A percentile compares a stretch with the other conserved stretches of the same genome.
Evolutionary conservation across 2,888 invertebrate genomes (phyloP).

Genomic region (Andrena praecox): DNA sequence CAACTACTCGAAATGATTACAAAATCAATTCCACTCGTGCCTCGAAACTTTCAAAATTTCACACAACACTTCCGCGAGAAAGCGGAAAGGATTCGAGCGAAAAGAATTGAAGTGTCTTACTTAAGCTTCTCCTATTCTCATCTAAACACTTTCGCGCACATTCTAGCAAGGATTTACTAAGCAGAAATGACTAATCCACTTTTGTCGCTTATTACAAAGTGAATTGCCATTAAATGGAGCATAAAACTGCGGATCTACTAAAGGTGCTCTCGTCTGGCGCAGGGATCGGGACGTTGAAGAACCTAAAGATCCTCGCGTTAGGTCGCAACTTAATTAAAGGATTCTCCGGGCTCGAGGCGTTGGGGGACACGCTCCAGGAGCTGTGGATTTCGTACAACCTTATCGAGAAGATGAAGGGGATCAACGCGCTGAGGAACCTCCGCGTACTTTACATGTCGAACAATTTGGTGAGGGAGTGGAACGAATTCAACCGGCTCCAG

Average conservation of each 20-base stretch:
- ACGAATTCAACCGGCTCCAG: constrained; percentile 92
- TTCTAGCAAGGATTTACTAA: too few species aligned
- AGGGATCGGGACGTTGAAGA: constrained; percentile 93
- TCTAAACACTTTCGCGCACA: too few species aligned
- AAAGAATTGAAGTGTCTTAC: too few species aligned
- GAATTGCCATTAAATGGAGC: too few species aligned
- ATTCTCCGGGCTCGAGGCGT: constrained; percentile 94
- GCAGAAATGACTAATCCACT: too few species aligned
- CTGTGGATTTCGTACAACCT: constrained; percentile 97
- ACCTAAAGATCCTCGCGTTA: constrained; percentile 92
- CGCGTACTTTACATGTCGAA: constrained; percentile 94
- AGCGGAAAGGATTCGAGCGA: too few species aligned
- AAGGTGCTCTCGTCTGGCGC: neutral
- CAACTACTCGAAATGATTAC: too few species aligned
- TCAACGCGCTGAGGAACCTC: constrained; percentile 92
- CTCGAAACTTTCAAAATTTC: too few species aligned
- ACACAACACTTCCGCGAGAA: too few species aligned
- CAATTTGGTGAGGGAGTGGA: constrained; percentile 95
- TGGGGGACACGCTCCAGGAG: constrained; percentile 95
- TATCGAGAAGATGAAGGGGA: constrained; percentile 96
- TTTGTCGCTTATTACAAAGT: too few species aligned
- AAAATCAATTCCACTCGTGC: too few species aligned
- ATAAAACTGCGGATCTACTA: neutral
- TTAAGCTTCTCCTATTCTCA: too few species aligned
- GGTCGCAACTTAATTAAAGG: constrained; percentile 96